phyloP scores from a whole-genome alignment of 2,113 vertebrate genomes.

The Mus musculus region GRCm39 chr5:104160501-104161000 shows the following conservation, averaged over 20 bases:
- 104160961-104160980: background rate
- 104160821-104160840: background rate
- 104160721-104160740: background rate
- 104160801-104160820: background rate
- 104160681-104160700: background rate
- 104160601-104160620: background rate
- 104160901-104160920: background rate
- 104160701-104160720: background rate
- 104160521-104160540: background rate
- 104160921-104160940: background rate
- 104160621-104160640: background rate
- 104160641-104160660: background rate
- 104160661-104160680: background rate
- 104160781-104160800: background rate
- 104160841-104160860: background rate
- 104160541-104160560: background rate
- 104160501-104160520: background rate
- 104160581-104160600: background rate
- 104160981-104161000: background rate
- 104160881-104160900: background rate
- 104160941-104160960: background rate
- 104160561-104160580: background rate
- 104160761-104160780: background rate
- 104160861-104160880: too few species aligned
- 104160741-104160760: background rate